Conservation (phyloP, 1,140 invertebrate genomes). For the Hyles euphorbiae region DNA sequence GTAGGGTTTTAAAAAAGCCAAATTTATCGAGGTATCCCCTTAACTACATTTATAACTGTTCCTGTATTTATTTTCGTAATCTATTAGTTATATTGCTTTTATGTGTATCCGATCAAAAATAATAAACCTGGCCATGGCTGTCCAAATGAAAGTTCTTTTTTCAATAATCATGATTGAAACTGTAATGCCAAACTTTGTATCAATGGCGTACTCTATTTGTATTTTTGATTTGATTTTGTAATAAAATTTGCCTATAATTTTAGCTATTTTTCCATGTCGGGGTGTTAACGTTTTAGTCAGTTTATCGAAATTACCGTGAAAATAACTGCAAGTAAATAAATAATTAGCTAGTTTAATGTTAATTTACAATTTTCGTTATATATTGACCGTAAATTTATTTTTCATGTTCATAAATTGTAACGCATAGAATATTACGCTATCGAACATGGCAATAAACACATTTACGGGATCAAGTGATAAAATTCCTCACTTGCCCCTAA, state of each 20-base stretch:
- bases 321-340: constrained; percentile 19
- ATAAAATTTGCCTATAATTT: constrained; percentile 25
- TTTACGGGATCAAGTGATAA: constrained; percentile 22
- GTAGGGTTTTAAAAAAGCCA: too few relatives aligned
- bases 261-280: constrained; percentile 45
- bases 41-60: too few relatives aligned
- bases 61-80: too few relatives aligned
- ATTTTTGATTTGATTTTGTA: constrained; percentile 28
- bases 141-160: too few relatives aligned
- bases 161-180: too few relatives aligned
- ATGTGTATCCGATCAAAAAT: neutral
- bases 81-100: neutral
- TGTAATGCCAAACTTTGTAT: constrained; percentile 16
- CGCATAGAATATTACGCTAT: neutral
- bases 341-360: constrained; percentile 3
- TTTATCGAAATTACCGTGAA: constrained; percentile 50
- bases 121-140: too few relatives aligned
- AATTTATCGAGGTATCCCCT: too few relatives aligned
- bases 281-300: constrained; percentile 22
- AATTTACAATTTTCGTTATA: neutral
- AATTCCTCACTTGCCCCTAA: constrained; percentile 16
- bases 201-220: constrained; percentile 28
- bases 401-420: neutral
- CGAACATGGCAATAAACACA: constrained; percentile 44
- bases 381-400: neutral